Evolutionary conservation across 2,113 vertebrate genomes (phyloP), one percentile per base, ranked within the genome.

Genomic region (Setophaga coronata): DNA sequence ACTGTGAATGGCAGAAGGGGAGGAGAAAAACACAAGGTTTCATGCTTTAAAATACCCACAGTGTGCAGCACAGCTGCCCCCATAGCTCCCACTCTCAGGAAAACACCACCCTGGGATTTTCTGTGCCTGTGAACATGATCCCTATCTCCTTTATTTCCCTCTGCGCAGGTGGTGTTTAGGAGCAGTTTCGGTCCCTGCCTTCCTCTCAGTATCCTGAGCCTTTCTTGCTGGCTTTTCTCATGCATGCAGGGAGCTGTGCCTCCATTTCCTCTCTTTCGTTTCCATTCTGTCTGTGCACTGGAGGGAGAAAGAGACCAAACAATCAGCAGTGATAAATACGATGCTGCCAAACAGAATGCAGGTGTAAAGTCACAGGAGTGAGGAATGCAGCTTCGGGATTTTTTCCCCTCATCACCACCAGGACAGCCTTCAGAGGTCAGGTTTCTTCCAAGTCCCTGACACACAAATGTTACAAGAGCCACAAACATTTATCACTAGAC

Each of bases 391-490:
- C 43, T 51, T 28, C 2, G 51, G 40, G 26, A 77, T 53, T 88
- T 61, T 69, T 56, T 1, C 11, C 17, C 36, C 12, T 7, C 16
- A 9, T 14, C 20, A 60, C 3, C 19, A 42, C 11, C 34, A 38
- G 34, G 29, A 56, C 56, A 71, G 42, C 29, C 50, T 69, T 61
- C 71, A 51, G 54, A 83, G 76, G 80, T 94, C 89, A 61, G n/a
- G 53, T 86, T 91, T 92, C 89, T 85, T 95, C 87, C 84, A 81
- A 87, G 60, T n/a, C 42, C 76, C 31, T 29, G 77, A 81, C 73
- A 90, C 31, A 78, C 3, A 15, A 83, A 71, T 19, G 38, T 43
- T 95, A 17, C 13, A 60, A 91, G 61, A 96, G 81, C 72, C 83
- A 53, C 83, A 50, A 56, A n/a, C 42, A 48, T 74, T 74, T 74